Evolutionary conservation across 2,113 vertebrate species (phyloP).

Genomic region (Channa argus): DNA sequence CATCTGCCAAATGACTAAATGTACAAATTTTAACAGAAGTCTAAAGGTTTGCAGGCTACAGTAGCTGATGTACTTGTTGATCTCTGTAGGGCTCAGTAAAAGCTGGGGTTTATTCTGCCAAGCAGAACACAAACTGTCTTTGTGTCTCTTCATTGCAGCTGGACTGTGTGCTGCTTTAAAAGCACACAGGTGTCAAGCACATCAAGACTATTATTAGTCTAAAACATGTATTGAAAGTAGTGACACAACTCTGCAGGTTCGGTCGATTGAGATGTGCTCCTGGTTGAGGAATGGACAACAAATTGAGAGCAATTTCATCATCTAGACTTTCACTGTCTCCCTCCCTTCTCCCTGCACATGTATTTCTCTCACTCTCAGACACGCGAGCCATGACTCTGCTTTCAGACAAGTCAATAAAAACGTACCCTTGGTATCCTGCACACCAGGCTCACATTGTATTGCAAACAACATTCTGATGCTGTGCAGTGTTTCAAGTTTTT

Average conservation of each 20-base stretch:
- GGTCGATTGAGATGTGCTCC: background rate
- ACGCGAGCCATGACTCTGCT: background rate
- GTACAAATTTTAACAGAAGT: too few species aligned
- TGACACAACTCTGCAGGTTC: background rate
- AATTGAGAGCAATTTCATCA: conserved; percentile 31
- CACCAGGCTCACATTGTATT: background rate
- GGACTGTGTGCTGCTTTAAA: background rate
- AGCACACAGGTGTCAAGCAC: conserved; percentile 8
- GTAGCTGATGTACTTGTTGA: background rate
- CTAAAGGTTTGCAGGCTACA: too few species aligned
- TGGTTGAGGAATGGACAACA: background rate
- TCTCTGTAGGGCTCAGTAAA: background rate
- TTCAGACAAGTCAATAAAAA: conserved; percentile 34
- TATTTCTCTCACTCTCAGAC: conserved; percentile 18
- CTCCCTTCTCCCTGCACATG: background rate
- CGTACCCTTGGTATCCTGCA: background rate
- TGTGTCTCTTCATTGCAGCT: background rate
- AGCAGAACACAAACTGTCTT: too few species aligned
- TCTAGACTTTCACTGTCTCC: conserved; percentile 15
- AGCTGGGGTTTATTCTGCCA: background rate
- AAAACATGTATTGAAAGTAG: background rate
- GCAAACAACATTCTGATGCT: background rate
- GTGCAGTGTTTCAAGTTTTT: background rate
- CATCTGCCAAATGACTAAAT: too few species aligned
- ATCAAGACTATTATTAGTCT: conserved; percentile 3